Base-by-base conservation (phyloP, 2,113 vertebrate species). In the Pungitius pungitius region DNA sequence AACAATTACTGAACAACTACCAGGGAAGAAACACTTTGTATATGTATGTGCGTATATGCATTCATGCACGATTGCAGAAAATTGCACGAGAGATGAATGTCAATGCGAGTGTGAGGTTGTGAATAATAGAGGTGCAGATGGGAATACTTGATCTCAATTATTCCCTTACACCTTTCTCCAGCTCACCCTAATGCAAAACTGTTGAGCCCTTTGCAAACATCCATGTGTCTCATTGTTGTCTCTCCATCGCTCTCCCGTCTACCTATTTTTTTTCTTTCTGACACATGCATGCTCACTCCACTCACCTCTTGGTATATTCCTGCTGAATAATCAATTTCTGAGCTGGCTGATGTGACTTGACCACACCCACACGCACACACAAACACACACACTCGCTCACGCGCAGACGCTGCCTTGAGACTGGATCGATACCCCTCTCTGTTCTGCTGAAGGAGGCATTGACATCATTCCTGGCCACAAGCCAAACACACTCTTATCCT, bases 371-470 rank as follows among this genome's bases (percentile, higher is more conserved):
- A 49, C 57, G 35, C 78, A 37, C 80, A 20, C 69, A 57, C 73
- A n/a, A 78, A 35, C 63, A 76, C 87, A 75, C 63, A 24, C 35
- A 54, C 65, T 20, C 56, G 30, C 65, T 9, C 73, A 77, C 49
- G n/a, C 82, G 84, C 85, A 88, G 85, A 90, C 87, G 65, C 86
- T 90, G 89, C 89, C 89, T 90, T 88, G 89, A 91, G 91, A 91
- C 90, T 84, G 86, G 90, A 91, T 92, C 91, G 85, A 92, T 92
- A 91, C 82, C 85, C 84, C 90, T 90, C 87, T 91, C 88, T 92
- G 91, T 92, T 91, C 90, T 92, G 91, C 90, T 92, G 91, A 92
- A 91, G 89, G 88, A 92, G 89, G 91, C 91, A 90, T 89, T 92
- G 90, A 92, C 91, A 92, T 92, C 91, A 92, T 91, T 88, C 76